phyloP scores from a whole-genome alignment of 2,113 vertebrate genomes.

The Rhinichthys klamathensis region DNA sequence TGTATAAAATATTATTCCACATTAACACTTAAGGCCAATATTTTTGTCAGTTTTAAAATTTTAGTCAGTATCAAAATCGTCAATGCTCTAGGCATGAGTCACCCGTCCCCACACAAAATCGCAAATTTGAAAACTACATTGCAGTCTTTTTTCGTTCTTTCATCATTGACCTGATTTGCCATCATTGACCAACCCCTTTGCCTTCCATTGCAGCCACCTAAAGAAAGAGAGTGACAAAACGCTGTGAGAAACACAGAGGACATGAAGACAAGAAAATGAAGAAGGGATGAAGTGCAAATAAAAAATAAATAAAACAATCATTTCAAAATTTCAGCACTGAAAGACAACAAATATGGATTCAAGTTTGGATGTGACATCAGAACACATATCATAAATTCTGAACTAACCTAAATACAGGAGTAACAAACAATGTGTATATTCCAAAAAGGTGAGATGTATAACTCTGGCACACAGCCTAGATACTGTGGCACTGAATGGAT shows the following conservation, averaged over 20 bases:
- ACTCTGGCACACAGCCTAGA: slow-evolving; percentile 22
- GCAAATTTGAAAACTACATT: neutral
- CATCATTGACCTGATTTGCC: neutral
- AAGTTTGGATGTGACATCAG: slow-evolving; percentile 9
- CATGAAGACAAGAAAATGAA: slow-evolving; percentile 43
- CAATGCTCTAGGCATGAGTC: neutral
- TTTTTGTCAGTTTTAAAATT: neutral
- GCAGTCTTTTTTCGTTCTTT: neutral
- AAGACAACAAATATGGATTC: neutral
- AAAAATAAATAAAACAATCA: slow-evolving; percentile 32
- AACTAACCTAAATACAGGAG: neutral
- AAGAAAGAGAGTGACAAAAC: slow-evolving; percentile 99
- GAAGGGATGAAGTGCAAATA: slow-evolving; percentile 53
- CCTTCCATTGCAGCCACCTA: slow-evolving; percentile 84
- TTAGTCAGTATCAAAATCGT: neutral
- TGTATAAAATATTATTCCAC: neutral
- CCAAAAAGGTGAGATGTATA: slow-evolving; percentile 32
- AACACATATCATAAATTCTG: slow-evolving; percentile 30
- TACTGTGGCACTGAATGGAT: slow-evolving; percentile 23
- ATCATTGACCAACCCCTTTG: neutral
- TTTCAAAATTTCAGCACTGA: slow-evolving; percentile 48
- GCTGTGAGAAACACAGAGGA: slow-evolving; percentile 79
- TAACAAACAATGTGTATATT: slow-evolving; percentile 29
- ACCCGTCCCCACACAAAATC: neutral
- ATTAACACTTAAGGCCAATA: neutral